These are phyloP conservation scores for Amia ocellicauda DNA, from an alignment of 2,113 vertebrate genomes.

Conservation along the genomic window DNA sequence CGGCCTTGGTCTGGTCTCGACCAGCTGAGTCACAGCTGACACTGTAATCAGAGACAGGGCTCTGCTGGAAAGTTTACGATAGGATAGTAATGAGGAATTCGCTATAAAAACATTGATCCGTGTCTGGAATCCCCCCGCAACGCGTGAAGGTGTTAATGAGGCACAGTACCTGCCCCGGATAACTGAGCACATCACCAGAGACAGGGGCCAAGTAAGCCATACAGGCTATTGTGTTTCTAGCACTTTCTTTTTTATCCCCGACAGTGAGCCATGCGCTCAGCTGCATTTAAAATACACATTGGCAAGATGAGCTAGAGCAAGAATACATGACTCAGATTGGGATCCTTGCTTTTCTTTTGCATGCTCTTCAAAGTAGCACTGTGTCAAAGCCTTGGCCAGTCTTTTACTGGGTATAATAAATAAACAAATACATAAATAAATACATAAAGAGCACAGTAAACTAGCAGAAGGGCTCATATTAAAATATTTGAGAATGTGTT, in stretches of 20 bases:
- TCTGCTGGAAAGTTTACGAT: conserved; percentile 11
- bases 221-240: neutral
- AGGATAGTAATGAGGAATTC: conserved; percentile 15
- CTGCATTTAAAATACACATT: neutral
- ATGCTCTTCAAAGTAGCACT: too few species aligned
- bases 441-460: too few species aligned
- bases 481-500: too few species aligned
- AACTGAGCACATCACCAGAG: neutral
- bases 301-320: neutral
- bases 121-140: conserved; percentile 11
- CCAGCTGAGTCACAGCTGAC: conserved; percentile 9
- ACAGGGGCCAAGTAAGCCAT: neutral
- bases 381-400: too few species aligned
- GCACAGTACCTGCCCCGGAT: conserved; percentile 10
- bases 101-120: conserved; percentile 11
- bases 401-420: too few species aligned
- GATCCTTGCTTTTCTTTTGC: too few species aligned
- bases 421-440: too few species aligned
- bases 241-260: neutral
- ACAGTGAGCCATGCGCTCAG: neutral
- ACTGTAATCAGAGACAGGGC: conserved; percentile 13
- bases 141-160: conserved; percentile 16
- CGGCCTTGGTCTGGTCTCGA: neutral
- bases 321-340: too few species aligned
- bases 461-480: too few species aligned